phyloP scores from a whole-genome alignment of 2,113 vertebrate genomes.

The Caretta caretta region DNA sequence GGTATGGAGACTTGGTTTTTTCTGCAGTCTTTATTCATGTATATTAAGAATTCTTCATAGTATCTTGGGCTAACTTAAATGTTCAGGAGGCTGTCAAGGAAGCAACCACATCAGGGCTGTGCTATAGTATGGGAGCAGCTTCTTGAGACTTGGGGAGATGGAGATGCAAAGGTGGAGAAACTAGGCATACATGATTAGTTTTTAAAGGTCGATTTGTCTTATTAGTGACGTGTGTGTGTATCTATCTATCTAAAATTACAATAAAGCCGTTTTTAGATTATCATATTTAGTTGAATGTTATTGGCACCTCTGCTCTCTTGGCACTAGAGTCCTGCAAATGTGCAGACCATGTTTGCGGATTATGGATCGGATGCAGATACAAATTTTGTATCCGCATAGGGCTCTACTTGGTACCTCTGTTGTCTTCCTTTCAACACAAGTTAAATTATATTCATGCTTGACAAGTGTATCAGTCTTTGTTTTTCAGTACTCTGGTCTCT shows the following conservation, averaged over 20 bases:
- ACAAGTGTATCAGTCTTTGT: fast-evolving
- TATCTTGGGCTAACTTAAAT: background rate
- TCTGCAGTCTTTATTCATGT: background rate
- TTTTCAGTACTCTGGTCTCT: fast-evolving
- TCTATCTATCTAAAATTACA: background rate
- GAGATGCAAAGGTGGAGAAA: background rate
- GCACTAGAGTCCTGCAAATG: too few species aligned
- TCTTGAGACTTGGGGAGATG: background rate
- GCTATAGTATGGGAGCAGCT: background rate
- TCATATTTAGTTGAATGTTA: background rate
- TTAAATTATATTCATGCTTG: fast-evolving
- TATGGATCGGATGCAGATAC: too few species aligned
- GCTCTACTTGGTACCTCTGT: too few species aligned
- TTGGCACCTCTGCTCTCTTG: background rate
- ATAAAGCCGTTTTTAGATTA: fast-evolving
- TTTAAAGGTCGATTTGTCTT: background rate
- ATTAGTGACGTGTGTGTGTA: background rate
- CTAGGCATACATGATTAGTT: background rate
- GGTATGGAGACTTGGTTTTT: background rate
- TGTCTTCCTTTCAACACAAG: background rate
- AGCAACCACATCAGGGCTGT: background rate
- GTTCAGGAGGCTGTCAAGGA: background rate
- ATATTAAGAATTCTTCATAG: background rate
- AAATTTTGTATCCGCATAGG: too few species aligned
- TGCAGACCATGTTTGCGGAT: too few species aligned